A percentile compares a stretch with the other conserved stretches of the same genome.
phyloP scores from a whole-genome alignment of 2,113 vertebrate species.

The Cynocephalus volans region DNA sequence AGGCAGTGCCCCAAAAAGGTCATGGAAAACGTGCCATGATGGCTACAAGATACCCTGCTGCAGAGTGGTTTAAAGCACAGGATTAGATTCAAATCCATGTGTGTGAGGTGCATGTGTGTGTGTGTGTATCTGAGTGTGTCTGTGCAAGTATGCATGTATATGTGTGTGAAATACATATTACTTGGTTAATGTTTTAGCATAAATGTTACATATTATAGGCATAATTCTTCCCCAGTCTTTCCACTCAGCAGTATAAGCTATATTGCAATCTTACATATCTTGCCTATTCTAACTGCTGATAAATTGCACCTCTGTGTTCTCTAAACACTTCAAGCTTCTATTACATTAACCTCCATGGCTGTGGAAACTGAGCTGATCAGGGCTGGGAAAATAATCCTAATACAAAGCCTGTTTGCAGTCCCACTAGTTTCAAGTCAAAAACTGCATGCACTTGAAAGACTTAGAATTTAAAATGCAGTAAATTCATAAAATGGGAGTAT shows the following conservation, averaged over 20 bases:
- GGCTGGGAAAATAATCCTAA: background rate
- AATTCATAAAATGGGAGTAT: background rate
- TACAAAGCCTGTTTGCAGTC: background rate
- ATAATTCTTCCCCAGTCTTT: background rate
- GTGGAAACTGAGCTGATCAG: background rate
- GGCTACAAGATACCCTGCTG: background rate
- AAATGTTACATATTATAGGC: background rate
- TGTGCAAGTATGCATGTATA: background rate
- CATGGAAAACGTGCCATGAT: background rate
- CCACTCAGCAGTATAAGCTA: background rate
- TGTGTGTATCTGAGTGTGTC: too few relatives aligned
- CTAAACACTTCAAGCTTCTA: background rate
- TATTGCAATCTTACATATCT: background rate
- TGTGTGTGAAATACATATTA: background rate
- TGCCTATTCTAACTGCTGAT: background rate
- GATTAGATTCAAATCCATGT: background rate
- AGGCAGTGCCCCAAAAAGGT: background rate
- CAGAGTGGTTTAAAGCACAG: background rate
- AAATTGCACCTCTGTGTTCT: background rate
- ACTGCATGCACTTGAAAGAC: background rate
- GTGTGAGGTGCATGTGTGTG: background rate
- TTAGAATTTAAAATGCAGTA: background rate
- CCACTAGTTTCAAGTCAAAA: background rate
- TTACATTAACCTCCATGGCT: accelerated
- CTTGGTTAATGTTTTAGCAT: background rate